Evolutionary conservation across 2,888 invertebrate species (phyloP), one percentile per base, ranked within the genome.

Genomic region (Lasioglossum figueresi): DNA sequence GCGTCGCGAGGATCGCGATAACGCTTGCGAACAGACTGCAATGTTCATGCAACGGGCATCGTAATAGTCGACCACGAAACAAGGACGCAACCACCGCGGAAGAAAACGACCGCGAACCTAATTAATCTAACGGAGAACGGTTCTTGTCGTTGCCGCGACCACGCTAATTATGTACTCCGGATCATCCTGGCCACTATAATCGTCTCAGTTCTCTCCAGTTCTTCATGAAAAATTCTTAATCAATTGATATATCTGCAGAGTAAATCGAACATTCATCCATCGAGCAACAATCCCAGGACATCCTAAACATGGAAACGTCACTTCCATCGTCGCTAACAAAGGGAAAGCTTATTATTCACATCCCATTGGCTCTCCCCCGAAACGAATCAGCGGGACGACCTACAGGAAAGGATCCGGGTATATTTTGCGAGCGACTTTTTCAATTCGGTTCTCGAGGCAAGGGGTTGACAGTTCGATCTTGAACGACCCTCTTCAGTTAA

Each of bases 41-140:
- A 23, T 10, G 75, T 84, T 84, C 82, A 71, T 72, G 81, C 78
- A 63, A 84, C 79, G 34, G 31, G 48, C 27, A 19, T 43, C 59
- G 66, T 82, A 79, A 84, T 84, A 59, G 45, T 19, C n/a, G 72
- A 12, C 76, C 73, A 75, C 79, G 56, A 83, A 80, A 83, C 88
- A 87, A 87, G 88, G 85, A 87, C 88, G 71, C 12, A 31, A n/a
- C 23, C 6, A 48, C 40, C 56, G 73, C 45, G 82, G 66, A 80
- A 70, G 82, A 76, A 70, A 70, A 43, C 31, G 59, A 59, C 40
- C 56, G 75, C 59, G 27, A 31, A 79, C 34, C 59, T 76, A 80
- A 63, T 87, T 87, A 81, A 87, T 88, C 83, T 83, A 45, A 43
- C 37, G 52, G 43, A 78, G 74, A 80, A 84, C 85, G 78, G 73